phyloP scores from a whole-genome alignment of 1,140 invertebrate genomes.

The Eubasilissa regina region DNA sequence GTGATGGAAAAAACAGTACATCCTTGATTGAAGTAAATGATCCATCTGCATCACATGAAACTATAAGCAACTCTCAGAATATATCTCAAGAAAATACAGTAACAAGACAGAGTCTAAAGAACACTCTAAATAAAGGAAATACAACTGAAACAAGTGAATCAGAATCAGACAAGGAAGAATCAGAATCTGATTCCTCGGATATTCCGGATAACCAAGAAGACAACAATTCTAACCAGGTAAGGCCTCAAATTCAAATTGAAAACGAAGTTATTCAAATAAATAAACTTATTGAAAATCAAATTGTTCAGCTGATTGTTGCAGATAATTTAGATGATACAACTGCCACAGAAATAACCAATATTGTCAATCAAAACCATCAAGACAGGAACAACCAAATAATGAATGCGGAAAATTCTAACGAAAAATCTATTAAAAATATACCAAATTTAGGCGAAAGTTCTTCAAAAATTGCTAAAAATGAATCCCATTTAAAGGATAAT shows the following conservation, averaged over 20 bases:
- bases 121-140: background rate
- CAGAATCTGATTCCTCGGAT: conserved; percentile 18
- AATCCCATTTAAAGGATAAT: background rate
- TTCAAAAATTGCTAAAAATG: background rate
- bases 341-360: conserved; percentile 1
- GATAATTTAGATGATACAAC: conserved; percentile 27
- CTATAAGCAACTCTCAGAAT: background rate
- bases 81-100: conserved; percentile 1
- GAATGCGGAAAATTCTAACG: too few relatives aligned
- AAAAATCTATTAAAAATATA: too few relatives aligned
- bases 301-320: conserved; percentile 41
- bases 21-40: too few relatives aligned
- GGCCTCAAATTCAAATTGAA: conserved; percentile 25
- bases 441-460: background rate
- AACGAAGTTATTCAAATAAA: conserved; percentile 42
- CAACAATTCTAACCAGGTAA: conserved; percentile 40
- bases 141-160: conserved; percentile 38
- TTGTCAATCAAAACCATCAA: conserved; percentile 14
- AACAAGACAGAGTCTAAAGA: background rate
- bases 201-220: conserved; percentile 24
- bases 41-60: too few relatives aligned
- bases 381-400: background rate
- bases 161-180: conserved; percentile 33
- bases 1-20: background rate
- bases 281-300: conserved; percentile 38